A percentile compares a stretch with the other conserved stretches of the same genome.
Evolutionary conservation across 92 coral and sea anemone genomes (phyloP).

Genomic region (Epizoanthus ramosus): DNA sequence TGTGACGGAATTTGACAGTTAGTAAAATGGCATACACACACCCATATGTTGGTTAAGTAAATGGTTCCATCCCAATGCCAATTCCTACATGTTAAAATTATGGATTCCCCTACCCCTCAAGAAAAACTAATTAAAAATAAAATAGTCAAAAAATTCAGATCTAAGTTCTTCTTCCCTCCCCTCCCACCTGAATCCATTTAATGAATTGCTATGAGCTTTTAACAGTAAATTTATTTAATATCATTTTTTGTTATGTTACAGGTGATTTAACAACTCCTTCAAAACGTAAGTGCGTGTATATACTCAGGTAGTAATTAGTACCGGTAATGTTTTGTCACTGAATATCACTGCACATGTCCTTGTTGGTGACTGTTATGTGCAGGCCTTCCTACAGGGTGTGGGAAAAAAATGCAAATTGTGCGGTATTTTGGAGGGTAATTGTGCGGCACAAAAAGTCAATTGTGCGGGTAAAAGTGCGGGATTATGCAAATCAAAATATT

Average conservation of each 20-base stretch:
- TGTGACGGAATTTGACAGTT: conserved; percentile 87
- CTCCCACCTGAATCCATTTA: no score
- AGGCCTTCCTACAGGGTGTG: no score
- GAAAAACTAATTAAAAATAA: no score
- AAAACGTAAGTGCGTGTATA: conserved; percentile 51
- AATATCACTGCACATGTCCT: no score
- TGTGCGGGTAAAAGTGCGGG: no score
- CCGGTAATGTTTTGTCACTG: neutral
- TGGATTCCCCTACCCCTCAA: no score
- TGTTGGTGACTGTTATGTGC: no score
- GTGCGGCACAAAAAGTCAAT: no score
- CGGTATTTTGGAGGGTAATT: no score
- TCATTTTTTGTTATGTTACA: neutral
- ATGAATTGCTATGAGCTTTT: no score
- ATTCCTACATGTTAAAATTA: neutral
- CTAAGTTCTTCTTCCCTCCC: neutral
- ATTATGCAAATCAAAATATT: no score
- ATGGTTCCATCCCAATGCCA: neutral
- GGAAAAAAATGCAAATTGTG: no score
- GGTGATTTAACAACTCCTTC: conserved; percentile 56
- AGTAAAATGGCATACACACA: neutral
- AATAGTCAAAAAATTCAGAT: neutral
- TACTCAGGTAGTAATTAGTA: neutral
- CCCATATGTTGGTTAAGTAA: neutral
- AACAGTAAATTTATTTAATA: neutral